phyloP scores from a whole-genome alignment of 1,140 invertebrate genomes.

The Lepidostoma basale region DNA sequence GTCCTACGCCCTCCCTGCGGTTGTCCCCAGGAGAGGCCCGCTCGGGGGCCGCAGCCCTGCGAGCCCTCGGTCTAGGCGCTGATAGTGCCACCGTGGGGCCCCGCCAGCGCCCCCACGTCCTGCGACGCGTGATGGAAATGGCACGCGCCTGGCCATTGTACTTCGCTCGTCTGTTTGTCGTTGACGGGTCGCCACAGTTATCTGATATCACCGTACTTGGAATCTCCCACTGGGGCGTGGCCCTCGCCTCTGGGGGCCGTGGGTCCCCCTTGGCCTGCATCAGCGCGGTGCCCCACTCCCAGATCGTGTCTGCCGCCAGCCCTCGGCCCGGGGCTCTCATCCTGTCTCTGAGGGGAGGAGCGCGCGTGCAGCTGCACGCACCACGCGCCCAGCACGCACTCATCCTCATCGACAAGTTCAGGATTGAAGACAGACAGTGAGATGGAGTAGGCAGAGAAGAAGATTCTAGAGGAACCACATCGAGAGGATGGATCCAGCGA shows the following conservation, averaged over 20 bases:
- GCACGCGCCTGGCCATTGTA: conserved; percentile 93
- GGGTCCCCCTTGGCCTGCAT: conserved; percentile 55
- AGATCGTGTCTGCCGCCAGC: conserved; percentile 59
- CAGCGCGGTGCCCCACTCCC: conserved; percentile 57
- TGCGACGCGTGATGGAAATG: conserved; percentile 89
- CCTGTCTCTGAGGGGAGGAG: conserved; percentile 75
- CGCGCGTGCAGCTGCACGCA: conserved; percentile 81
- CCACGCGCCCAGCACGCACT: conserved; percentile 80
- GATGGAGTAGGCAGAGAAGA: no score
- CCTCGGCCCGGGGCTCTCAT: conserved; percentile 70
- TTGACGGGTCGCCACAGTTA: conserved; percentile 73
- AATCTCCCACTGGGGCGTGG: conserved; percentile 87
- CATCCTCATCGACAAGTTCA: conserved; percentile 80
- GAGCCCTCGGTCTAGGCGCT: conserved; percentile 79
- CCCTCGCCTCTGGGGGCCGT: conserved; percentile 33
- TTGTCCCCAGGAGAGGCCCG: conserved; percentile 81
- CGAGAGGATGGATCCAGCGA: no score
- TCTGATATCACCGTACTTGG: conserved; percentile 78
- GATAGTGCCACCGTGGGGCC: neutral
- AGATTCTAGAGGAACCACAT: no score
- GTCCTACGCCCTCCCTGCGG: conserved; percentile 75
- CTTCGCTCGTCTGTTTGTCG: conserved; percentile 89
- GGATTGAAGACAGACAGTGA: conserved; percentile 65
- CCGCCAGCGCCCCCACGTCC: conserved; percentile 73
- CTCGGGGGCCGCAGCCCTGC: conserved; percentile 81